Evolutionary conservation across 2,888 invertebrate genomes (phyloP), one percentile per base, ranked within the genome.

Genomic region (Ligdia adustata): DNA sequence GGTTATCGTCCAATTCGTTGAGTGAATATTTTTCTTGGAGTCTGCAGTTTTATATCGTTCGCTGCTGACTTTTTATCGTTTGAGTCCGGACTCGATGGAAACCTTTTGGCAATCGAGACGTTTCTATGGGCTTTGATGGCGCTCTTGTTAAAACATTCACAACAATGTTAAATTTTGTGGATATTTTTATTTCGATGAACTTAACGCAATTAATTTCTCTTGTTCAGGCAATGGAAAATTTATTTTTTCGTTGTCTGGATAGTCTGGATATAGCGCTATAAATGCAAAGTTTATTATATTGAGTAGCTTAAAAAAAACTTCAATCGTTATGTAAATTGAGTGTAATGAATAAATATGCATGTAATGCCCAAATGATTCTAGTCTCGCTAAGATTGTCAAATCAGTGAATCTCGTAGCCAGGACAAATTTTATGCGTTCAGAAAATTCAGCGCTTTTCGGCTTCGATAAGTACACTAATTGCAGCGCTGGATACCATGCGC

Each of bases 21-120:
- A 55, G 42, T 58, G 53, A 58, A 58, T 55, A 55, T 58, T 58
- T 58, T 55, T 53, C 49, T 53, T 43, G 46, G 55, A 55, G 46
- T 49, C 52, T 55, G 51, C 39, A 37, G 55, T 55, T 53, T 55
- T 53, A 53, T 45, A 42, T 35, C 40, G 44, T 46, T 55, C 35
- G 26, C 39, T 47, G 44, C 38, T 39, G 32, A 22, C 27, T 46
- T 50, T 55, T 57, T 53, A 51, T 58, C 26, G 48, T 49, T 55
- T 42, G 45, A 28, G 48, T 42, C 37, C 48, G 41, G 40, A 9
- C 4, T 7, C 6, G 35, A 22, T 11, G 15, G 9, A 37, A 37
- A 6, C n/a, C n/a, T 26, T 37, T 15, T 4, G 35, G 27, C 29
- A 13, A 22, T 40, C 13, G 22, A 16, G n/a, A 31, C 29, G 28